Percentiles rank a stretch among this genome's conserved stretches.
Conservation (phyloP, 1,140 invertebrate genomes). For the Arctopsyche grandis region DNA sequence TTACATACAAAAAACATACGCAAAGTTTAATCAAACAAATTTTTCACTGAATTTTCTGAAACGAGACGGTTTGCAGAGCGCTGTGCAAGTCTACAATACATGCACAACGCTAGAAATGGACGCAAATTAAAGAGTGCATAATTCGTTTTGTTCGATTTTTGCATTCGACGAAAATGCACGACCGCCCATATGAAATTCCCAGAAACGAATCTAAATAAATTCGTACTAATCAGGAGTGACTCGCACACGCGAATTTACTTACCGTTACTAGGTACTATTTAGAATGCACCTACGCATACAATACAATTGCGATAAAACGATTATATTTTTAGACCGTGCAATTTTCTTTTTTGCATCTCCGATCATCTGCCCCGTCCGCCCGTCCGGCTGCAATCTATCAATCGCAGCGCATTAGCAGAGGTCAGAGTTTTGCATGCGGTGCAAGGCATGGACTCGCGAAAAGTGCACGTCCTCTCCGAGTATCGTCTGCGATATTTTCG, state of each 20-base stretch:
- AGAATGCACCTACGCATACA: too few relatives aligned
- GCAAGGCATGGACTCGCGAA: background rate
- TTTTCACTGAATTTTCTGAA: too few relatives aligned
- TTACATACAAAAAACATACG: too few relatives aligned
- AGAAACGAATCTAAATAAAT: conserved; percentile 11
- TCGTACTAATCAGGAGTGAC: conserved; percentile 5
- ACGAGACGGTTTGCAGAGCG: too few relatives aligned
- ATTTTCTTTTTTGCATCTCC: background rate
- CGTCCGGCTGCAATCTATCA: background rate
- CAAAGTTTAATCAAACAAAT: too few relatives aligned
- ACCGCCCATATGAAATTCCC: conserved; percentile 1
- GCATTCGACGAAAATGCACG: conserved; percentile 7
- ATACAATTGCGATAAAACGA: too few relatives aligned
- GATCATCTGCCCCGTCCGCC: too few relatives aligned
- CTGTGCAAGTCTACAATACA: too few relatives aligned
- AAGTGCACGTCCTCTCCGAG: background rate
- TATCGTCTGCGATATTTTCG: conserved; percentile 17
- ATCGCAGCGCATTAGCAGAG: background rate
- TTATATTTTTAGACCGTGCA: background rate
- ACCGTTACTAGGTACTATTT: background rate
- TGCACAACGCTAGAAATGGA: background rate
- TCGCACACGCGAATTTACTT: background rate
- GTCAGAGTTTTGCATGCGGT: background rate
- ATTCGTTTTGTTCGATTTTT: background rate
- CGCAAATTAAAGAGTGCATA: background rate